These are phyloP conservation scores for Heterohyrax brucei DNA, from an alignment of 2,797 vertebrate species.

Conservation along the genomic window DNA sequence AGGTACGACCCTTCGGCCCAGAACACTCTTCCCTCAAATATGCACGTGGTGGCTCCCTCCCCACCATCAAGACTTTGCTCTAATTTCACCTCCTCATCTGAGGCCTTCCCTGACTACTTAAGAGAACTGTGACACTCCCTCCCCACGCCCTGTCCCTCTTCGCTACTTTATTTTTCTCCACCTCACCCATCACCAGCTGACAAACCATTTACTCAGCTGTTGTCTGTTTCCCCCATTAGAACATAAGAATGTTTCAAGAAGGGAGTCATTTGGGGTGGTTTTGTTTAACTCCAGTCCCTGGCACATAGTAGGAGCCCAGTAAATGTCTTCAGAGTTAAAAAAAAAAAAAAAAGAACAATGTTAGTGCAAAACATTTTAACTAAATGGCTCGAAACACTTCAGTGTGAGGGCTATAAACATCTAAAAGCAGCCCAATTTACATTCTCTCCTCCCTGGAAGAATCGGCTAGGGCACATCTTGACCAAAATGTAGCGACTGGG, in stretches of 20 bases:
- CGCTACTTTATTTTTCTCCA: neutral
- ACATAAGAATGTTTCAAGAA: neutral
- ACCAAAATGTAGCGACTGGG: neutral
- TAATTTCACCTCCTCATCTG: neutral
- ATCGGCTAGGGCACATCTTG: neutral
- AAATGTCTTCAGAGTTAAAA: constrained; percentile 2
- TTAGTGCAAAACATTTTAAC: constrained; percentile 18
- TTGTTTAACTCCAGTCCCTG: neutral
- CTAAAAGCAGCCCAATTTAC: constrained; percentile 7
- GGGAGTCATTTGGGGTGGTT: neutral
- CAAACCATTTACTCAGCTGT: neutral
- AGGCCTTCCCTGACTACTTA: constrained; percentile 2
- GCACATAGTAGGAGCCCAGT: neutral
- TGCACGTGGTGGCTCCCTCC: neutral
- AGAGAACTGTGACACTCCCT: neutral
- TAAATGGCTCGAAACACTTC: neutral
- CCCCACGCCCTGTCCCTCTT: neutral
- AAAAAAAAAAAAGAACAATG: neutral
- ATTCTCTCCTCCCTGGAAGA: constrained; percentile 1
- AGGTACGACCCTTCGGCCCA: neutral
- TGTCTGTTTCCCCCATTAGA: neutral
- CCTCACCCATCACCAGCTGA: neutral
- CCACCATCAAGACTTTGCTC: neutral
- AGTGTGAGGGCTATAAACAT: neutral
- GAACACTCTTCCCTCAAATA: neutral